Percentiles rank a stretch among this genome's conserved stretches.
phyloP scores from a whole-genome alignment of 2,113 vertebrate genomes.

The Turnix velox region DNA sequence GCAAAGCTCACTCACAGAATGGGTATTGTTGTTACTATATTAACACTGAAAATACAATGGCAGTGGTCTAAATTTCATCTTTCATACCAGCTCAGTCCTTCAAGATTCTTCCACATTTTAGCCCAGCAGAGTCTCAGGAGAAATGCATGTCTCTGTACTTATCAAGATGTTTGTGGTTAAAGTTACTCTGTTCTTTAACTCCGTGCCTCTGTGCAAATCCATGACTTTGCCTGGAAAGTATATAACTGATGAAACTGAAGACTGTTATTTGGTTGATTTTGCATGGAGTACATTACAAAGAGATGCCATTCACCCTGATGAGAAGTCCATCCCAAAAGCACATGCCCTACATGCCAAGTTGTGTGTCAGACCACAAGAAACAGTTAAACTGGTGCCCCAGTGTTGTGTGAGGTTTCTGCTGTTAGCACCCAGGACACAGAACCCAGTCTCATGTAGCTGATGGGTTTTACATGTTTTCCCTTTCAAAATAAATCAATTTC shows the following conservation, averaged over 20 bases:
- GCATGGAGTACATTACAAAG: slow-evolving; percentile 47
- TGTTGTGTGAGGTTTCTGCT: slow-evolving; percentile 24
- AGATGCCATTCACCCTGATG: slow-evolving; percentile 6
- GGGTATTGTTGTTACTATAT: not conserved
- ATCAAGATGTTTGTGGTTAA: slow-evolving; percentile 40
- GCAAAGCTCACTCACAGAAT: not conserved
- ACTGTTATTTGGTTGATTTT: slow-evolving; percentile 53
- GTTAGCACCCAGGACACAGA: not conserved
- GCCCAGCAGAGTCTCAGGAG: not conserved
- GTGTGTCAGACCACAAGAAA: slow-evolving; percentile 48
- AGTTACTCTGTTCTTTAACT: not conserved
- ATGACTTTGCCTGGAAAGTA: slow-evolving; percentile 9
- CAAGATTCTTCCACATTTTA: not conserved
- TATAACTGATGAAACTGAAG: slow-evolving; percentile 42
- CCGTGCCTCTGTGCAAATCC: slow-evolving; percentile 10
- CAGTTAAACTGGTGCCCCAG: slow-evolving; percentile 2
- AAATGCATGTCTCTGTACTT: slow-evolving; percentile 7
- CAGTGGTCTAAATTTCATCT: not conserved
- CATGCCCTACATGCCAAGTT: not conserved
- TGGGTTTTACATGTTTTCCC: not conserved
- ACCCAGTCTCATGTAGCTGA: slow-evolving; percentile 25
- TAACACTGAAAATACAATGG: not conserved
- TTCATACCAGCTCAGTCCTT: not conserved
- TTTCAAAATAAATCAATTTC: slow-evolving; percentile 13
- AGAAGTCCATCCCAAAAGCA: slow-evolving; percentile 14